A percentile compares a stretch with the other conserved stretches of the same genome.
phyloP scores from a whole-genome alignment of 1,140 invertebrate genomes.

The Drosophila busckii region DNA sequence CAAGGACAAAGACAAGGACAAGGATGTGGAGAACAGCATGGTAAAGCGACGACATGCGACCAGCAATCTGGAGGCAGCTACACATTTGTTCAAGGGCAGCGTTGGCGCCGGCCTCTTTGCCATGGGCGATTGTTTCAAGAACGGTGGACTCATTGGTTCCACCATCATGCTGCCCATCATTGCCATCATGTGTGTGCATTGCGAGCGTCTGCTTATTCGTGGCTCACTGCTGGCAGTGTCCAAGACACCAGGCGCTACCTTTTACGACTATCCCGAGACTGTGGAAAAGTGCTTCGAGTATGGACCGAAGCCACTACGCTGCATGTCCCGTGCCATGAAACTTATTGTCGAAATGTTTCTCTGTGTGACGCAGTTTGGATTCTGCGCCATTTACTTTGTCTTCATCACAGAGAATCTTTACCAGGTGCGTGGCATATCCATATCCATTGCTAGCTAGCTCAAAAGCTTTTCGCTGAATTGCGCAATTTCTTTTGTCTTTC shows the following conservation, averaged over 20 bases:
- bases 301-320: conserved; percentile 83
- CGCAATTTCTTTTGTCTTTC: too few relatives aligned
- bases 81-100: conserved; percentile 82
- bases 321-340: conserved; percentile 82
- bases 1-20: conserved; percentile 1
- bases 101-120: conserved; percentile 88
- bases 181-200: conserved; percentile 86
- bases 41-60: conserved; percentile 48
- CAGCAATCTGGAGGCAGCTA: conserved; percentile 84
- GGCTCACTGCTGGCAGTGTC: conserved; percentile 59
- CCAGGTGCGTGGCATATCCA: conserved; percentile 80
- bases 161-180: conserved; percentile 84
- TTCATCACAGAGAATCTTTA: conserved; percentile 92
- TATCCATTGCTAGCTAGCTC: too few relatives aligned
- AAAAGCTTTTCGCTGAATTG: too few relatives aligned
- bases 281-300: conserved; percentile 88
- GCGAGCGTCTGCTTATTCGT: conserved; percentile 82
- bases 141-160: conserved; percentile 85
- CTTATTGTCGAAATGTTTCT: conserved; percentile 88
- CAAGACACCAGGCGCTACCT: conserved; percentile 60
- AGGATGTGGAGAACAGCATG: conserved; percentile 12
- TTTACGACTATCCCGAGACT: conserved; percentile 86
- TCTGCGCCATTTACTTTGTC: conserved; percentile 96
- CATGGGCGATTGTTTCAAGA: conserved; percentile 87
- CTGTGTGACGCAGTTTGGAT: conserved; percentile 95